phyloP scores from a whole-genome alignment of 2,797 vertebrate species.

The Acropternis orthonyx region DNA sequence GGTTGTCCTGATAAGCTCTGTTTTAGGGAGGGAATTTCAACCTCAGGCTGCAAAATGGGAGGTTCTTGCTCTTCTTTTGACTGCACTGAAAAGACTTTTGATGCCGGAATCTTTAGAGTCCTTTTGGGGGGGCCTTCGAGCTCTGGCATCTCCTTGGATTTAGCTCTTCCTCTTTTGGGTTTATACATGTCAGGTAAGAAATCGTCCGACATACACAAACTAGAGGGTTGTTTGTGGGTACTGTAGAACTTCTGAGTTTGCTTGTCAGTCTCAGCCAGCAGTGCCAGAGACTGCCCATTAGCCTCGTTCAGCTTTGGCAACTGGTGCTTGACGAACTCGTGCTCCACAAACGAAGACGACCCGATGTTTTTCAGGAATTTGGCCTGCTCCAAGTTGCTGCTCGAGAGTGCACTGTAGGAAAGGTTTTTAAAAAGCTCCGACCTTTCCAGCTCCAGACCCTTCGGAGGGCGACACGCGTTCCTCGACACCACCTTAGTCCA shows the following conservation, averaged over 20 bases:
- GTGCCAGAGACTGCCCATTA: conserved; percentile 60
- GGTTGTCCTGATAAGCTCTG: conserved; percentile 74
- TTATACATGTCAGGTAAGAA: conserved; percentile 75
- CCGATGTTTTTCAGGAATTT: conserved; percentile 74
- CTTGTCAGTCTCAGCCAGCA: conserved; percentile 73
- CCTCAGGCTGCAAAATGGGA: conserved; percentile 90
- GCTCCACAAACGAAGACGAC: conserved; percentile 65
- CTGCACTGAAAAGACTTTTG: conserved; percentile 90
- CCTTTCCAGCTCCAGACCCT: conserved; percentile 74
- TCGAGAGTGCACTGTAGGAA: conserved; percentile 65
- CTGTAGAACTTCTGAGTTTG: conserved; percentile 71
- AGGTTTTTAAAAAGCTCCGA: conserved; percentile 77
- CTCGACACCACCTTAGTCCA: conserved; percentile 89
- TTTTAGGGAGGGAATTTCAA: conserved; percentile 81
- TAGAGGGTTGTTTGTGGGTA: conserved; percentile 71
- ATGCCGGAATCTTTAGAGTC: conserved; percentile 87
- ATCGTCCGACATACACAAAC: conserved; percentile 71
- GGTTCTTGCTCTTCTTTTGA: conserved; percentile 90
- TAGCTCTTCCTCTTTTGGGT: conserved; percentile 89
- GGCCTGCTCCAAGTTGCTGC: conserved; percentile 69
- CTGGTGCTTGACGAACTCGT: conserved; percentile 75
- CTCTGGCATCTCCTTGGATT: conserved; percentile 90
- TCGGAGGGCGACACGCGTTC: conserved; percentile 66
- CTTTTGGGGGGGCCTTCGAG: conserved; percentile 88
- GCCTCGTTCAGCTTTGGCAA: conserved; percentile 78